A percentile compares a stretch with the other conserved stretches of the same genome.
phyloP scores from a whole-genome alignment of 2,797 vertebrate genomes.

The Aphelocoma californica region DNA sequence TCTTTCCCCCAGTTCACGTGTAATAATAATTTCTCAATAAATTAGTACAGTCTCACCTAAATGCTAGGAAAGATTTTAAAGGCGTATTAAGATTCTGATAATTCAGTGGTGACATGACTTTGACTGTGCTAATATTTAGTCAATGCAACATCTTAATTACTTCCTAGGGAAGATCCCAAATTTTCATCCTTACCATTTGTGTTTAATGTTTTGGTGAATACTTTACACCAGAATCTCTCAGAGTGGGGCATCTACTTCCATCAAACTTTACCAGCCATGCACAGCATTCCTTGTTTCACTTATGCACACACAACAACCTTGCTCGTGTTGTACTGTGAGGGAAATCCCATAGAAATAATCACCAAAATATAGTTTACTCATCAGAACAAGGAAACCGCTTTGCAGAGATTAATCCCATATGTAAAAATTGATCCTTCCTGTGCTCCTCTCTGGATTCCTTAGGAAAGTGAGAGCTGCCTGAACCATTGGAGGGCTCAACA shows the following conservation, averaged over 20 bases:
- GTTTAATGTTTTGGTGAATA: background rate
- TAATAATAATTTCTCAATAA: background rate
- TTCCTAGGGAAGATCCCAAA: background rate
- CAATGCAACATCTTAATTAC: background rate
- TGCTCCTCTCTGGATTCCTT: background rate
- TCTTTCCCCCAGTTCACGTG: accelerated
- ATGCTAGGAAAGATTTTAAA: background rate
- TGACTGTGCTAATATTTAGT: background rate
- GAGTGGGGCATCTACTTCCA: background rate
- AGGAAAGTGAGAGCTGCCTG: background rate
- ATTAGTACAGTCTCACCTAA: background rate
- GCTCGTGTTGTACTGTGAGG: background rate
- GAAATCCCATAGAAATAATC: background rate
- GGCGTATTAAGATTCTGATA: background rate
- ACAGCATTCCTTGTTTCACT: background rate
- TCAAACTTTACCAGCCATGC: background rate
- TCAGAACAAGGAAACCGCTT: background rate
- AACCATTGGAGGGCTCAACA: background rate
- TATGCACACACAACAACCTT: background rate
- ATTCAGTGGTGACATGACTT: background rate
- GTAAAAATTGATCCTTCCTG: background rate
- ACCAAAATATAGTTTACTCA: background rate
- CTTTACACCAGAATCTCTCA: background rate
- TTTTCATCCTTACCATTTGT: background rate
- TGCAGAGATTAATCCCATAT: background rate